Conservation (phyloP, 37 sponge, comb jelly and placozoan genomes). For the Aplysina aerophoba region DNA sequence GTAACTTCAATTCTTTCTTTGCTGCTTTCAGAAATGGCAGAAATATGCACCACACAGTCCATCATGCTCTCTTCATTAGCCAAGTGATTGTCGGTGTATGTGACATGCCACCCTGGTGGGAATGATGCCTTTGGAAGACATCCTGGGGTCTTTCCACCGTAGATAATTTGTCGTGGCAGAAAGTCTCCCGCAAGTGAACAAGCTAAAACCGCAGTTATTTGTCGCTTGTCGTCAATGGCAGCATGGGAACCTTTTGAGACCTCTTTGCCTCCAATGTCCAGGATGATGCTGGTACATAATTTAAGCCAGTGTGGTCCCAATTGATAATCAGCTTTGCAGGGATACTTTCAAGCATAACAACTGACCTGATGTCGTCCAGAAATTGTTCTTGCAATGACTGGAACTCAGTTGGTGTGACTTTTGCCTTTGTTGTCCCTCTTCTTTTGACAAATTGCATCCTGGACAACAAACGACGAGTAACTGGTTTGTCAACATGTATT, state of each 20-base stretch:
- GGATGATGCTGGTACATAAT: not conserved
- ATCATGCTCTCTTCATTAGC: not conserved
- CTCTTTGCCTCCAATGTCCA: not conserved
- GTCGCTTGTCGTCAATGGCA: constrained; percentile 16
- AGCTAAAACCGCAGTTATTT: constrained; percentile 5
- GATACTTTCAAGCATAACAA: not conserved
- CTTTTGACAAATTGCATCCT: constrained; percentile 6
- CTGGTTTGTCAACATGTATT: not conserved
- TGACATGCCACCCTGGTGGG: not conserved
- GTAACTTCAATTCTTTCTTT: constrained; percentile 37
- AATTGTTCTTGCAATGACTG: not conserved
- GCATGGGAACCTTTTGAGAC: not conserved
- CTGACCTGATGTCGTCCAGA: not conserved
- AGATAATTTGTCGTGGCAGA: too few relatives aligned
- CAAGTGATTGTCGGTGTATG: not conserved
- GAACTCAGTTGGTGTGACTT: not conserved
- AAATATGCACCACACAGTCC: not conserved
- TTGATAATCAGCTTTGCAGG: not conserved
- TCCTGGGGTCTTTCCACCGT: not conserved
- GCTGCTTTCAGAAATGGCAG: constrained; percentile 11
- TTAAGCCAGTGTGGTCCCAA: not conserved
- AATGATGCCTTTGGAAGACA: not conserved
- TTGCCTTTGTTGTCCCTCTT: not conserved
- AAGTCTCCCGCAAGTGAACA: constrained; percentile 1
- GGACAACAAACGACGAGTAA: not conserved